A percentile compares a stretch with the other conserved stretches of the same genome.
These are phyloP conservation scores for Microctonus aethiopoides DNA, from an alignment of 2,888 invertebrate species.

Conservation along the genomic window DNA sequence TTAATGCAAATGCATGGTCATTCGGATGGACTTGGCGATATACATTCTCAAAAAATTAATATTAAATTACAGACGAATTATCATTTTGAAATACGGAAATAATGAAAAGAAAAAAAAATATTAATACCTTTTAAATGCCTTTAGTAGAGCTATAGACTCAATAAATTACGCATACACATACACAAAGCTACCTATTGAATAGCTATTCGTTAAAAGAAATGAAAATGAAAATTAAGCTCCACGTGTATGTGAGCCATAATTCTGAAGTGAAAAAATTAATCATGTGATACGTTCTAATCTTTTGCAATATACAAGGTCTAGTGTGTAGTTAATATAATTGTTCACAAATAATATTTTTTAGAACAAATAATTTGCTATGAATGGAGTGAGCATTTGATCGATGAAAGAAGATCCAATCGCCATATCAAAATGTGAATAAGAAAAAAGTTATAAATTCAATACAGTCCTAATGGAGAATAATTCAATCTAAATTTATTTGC, in stretches of 20 bases:
- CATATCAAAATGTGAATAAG: slow-evolving; percentile 30
- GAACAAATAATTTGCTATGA: slow-evolving; percentile 33
- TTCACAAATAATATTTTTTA: slow-evolving; percentile 47
- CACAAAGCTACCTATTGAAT: neutral
- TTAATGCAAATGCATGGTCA: neutral
- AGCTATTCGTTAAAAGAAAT: slow-evolving; percentile 1
- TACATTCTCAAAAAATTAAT: neutral
- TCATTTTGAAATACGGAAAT: neutral
- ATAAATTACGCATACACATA: slow-evolving; percentile 15
- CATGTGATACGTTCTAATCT: slow-evolving; percentile 24
- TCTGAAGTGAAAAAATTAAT: neutral
- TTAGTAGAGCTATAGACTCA: slow-evolving; percentile 36
- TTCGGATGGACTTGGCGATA: neutral
- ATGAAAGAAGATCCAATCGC: slow-evolving; percentile 29
- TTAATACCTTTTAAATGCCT: slow-evolving; percentile 20
- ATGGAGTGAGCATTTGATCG: slow-evolving; percentile 4
- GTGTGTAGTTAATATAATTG: neutral
- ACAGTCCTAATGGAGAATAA: neutral
- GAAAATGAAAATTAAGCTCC: neutral
- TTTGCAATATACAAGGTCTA: neutral
- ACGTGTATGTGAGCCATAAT: too few species aligned
- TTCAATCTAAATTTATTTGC: neutral
- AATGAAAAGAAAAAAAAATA: neutral
- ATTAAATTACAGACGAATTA: slow-evolving; percentile 22
- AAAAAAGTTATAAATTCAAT: slow-evolving; percentile 10